These are phyloP conservation scores for Brachionus plicatilis DNA, from an alignment of 1,140 invertebrate genomes.

Conservation along the genomic window DNA sequence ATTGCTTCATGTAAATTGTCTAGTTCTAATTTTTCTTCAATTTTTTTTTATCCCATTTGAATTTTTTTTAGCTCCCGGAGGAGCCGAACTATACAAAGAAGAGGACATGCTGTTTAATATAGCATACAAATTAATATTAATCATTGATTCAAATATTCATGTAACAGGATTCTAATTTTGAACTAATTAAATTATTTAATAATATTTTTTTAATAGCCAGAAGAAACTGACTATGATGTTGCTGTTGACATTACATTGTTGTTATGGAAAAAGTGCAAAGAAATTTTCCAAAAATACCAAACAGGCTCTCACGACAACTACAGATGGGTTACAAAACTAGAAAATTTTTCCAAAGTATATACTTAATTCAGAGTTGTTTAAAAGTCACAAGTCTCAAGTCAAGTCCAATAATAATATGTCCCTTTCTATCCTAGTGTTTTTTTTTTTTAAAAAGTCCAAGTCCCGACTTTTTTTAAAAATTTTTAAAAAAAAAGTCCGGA, in stretches of 20 bases:
- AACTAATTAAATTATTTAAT: neutral
- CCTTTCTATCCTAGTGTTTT: no score
- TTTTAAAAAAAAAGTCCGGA: no score
- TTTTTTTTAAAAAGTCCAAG: no score
- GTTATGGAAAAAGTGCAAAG: conserved; percentile 54
- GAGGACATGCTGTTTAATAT: conserved; percentile 24
- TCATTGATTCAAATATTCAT: neutral
- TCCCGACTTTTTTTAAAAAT: no score
- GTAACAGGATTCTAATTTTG: neutral
- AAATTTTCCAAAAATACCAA: conserved; percentile 53
- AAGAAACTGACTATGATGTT: conserved; percentile 47
- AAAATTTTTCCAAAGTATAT: conserved; percentile 44
- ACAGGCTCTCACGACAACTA: conserved; percentile 53
- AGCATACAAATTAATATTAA: neutral
- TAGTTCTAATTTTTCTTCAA: no score
- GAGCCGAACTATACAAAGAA: neutral
- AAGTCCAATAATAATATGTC: no score
- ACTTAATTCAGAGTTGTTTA: no score
- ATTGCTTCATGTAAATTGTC: neutral
- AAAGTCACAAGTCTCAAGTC: no score
- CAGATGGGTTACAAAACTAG: conserved; percentile 52
- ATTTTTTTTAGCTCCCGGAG: neutral
- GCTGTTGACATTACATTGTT: conserved; percentile 52
- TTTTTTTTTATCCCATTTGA: no score
- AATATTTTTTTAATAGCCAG: neutral